These are phyloP conservation scores for Augochlorella aurata DNA, from an alignment of 2,888 invertebrate species.

Conservation along the genomic window DNA sequence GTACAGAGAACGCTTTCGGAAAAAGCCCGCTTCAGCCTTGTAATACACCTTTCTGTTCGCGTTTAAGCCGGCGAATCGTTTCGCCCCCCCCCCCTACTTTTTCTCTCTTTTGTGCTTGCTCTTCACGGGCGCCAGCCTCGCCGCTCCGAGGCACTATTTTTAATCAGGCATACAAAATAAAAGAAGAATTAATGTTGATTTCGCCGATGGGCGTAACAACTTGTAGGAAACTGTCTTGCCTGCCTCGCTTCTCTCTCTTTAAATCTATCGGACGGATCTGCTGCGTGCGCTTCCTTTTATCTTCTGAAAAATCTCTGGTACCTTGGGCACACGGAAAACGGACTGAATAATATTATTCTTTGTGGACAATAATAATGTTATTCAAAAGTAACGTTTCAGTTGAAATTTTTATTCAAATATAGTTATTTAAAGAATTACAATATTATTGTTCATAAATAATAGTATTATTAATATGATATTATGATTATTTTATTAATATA, in stretches of 20 bases:
- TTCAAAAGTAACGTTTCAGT: not conserved
- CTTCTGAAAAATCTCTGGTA: not conserved
- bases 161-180: slow-evolving; percentile 48
- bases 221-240: slow-evolving; percentile 21
- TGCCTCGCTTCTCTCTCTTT: not conserved
- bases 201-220: slow-evolving; percentile 43
- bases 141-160: slow-evolving; percentile 56
- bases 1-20: slow-evolving; percentile 34
- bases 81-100: not conserved
- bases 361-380: not conserved
- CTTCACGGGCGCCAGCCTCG: slow-evolving; percentile 25
- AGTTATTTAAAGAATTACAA: no score
- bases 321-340: not conserved
- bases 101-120: slow-evolving; percentile 31
- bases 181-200: slow-evolving; percentile 50
- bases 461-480: no score
- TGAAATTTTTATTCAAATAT: no score
- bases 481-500: no score
- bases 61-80: slow-evolving; percentile 47
- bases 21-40: slow-evolving; percentile 47
- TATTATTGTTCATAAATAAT: no score
- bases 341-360: no score
- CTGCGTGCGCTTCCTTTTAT: slow-evolving; percentile 1
- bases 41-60: slow-evolving; percentile 44
- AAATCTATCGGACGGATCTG: slow-evolving; percentile 18